Evolutionary conservation across 2,797 vertebrate species (phyloP), one percentile per base, ranked within the genome.

Genomic region (Myotis findleyi): DNA sequence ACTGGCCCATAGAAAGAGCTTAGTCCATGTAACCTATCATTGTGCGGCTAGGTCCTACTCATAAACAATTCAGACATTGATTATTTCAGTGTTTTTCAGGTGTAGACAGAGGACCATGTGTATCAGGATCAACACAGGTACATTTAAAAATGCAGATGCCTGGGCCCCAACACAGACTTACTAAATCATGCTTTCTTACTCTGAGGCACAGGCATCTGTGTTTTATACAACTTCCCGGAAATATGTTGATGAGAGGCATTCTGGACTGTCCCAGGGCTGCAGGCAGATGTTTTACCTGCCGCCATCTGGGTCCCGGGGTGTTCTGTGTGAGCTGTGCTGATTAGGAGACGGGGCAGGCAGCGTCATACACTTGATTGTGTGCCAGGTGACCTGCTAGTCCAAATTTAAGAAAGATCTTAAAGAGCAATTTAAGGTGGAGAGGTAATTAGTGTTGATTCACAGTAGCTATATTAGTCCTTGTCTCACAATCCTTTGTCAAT

Each of bases 241-340:
- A 0, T 6, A 0, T 10, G 6, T 3, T 27, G 47, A 36, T 36
- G 51, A 76, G 53, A 36, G 36, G 11, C 4, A 8, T 17, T 62
- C 38, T 44, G 2, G 41, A 9, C 21, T 41, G n/a, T 7, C 5
- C 33, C 27, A 33, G 36, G 6, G 51, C 47, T 73, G 14, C 11
- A 12, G 59, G 12, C 1, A 6, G 6, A 23, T 16, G 7, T n/a
- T 4, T 21, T 30, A 6, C 11, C 21, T 27, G 41, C 38, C 1
- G 4, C 44, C 44, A 0, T 0, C 3, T n/a, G 11, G 51, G 33
- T 36, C 38, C 75, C 1, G 7, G 27, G 57, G 21, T 7, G 6
- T 77, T 66, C n/a, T 38, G 36, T 69, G 33, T 21, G 68, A 51
- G 47, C 47, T 21, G 2, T 1, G 7, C n/a, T n/a, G 53, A 33